phyloP scores from a whole-genome alignment of 30 jellyfish, hydroid and myxozoan genomes.

The Hydractinia symbiolongicarpus region DNA sequence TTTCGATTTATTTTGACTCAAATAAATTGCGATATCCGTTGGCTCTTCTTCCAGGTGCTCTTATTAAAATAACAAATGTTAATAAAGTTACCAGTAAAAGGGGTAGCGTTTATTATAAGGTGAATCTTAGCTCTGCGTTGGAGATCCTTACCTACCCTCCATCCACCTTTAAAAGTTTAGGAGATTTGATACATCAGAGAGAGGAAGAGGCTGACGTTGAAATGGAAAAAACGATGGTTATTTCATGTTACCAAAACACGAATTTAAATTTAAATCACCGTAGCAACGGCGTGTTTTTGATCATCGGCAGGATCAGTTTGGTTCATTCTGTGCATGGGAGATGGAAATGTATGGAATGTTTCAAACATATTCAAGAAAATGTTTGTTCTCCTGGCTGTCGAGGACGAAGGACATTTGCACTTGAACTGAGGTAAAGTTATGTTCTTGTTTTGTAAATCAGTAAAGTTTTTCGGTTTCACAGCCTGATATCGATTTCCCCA shows the following conservation, averaged over 20 bases:
- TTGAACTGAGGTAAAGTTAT: conserved; percentile 2
- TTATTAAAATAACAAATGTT: neutral
- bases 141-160: neutral
- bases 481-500: too few relatives aligned
- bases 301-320: neutral
- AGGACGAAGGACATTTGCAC: neutral
- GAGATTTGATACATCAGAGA: neutral
- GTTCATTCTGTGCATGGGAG: conserved; percentile 1
- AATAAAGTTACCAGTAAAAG: neutral
- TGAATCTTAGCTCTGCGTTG: neutral
- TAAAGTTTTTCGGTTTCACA: neutral
- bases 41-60: conserved; percentile 26
- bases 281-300: neutral
- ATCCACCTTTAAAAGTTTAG: neutral
- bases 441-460: neutral
- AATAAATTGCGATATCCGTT: conserved; percentile 15
- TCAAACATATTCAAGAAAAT: neutral
- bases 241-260: neutral
- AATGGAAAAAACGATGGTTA: neutral
- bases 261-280: neutral
- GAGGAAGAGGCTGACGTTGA: neutral
- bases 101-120: neutral
- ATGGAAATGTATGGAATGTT: neutral
- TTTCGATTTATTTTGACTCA: conserved; percentile 23
- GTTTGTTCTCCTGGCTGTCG: neutral